phyloP scores from a whole-genome alignment of 2,113 vertebrate genomes.

The Dipodomys stephensi region DNA sequence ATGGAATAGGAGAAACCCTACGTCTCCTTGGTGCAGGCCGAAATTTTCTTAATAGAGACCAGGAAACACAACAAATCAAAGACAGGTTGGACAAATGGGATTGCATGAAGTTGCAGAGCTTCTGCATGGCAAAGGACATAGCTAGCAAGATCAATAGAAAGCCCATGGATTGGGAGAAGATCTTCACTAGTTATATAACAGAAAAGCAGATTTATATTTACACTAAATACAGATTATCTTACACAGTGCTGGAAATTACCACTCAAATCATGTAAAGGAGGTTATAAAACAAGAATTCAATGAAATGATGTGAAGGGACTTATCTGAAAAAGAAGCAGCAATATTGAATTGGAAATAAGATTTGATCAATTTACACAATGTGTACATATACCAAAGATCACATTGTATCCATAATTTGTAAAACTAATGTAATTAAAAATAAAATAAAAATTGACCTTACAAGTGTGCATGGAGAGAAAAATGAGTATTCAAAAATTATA shows the following conservation, averaged over 20 bases:
- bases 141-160: too few species aligned
- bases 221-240: neutral
- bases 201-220: neutral
- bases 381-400: neutral
- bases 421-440: neutral
- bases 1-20: too few species aligned
- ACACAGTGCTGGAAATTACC: neutral
- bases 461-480: conserved; percentile 29
- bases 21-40: too few species aligned
- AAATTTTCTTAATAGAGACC: too few species aligned
- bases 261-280: neutral
- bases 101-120: too few species aligned
- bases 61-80: too few species aligned
- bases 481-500: conserved; percentile 1
- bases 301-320: neutral
- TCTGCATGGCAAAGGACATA: too few species aligned
- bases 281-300: neutral
- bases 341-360: neutral
- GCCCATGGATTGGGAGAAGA: too few species aligned
- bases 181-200: too few species aligned
- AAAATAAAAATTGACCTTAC: neutral
- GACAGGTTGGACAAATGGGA: too few species aligned
- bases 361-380: neutral
- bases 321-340: neutral
- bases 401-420: neutral